Conservation (phyloP, 2,888 invertebrate species). For the Drosophila neotestacea region DNA sequence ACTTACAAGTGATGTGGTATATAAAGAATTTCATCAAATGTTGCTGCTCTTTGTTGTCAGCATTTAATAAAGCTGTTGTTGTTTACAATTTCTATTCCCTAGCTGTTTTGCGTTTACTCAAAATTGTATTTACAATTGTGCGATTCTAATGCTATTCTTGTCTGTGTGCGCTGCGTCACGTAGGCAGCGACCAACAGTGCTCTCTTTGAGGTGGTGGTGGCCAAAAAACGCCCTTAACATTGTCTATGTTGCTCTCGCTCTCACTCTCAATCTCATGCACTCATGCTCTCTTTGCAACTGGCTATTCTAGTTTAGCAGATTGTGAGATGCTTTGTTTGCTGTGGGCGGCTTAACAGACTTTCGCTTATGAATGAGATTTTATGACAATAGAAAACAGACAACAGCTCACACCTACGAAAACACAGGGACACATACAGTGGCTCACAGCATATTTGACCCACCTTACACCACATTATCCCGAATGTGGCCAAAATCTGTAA, state of each 20-base stretch:
- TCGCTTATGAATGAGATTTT: conserved; percentile 51
- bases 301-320: conserved; percentile 34
- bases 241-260: conserved; percentile 22
- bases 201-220: conserved; percentile 9
- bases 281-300: conserved; percentile 13
- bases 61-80: conserved; percentile 19
- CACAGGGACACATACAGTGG: background rate
- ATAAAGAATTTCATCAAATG: conserved; percentile 4
- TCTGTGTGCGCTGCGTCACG: conserved; percentile 63
- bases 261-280: conserved; percentile 28
- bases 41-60: conserved; percentile 15
- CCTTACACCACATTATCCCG: too few relatives aligned
- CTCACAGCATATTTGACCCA: too few relatives aligned
- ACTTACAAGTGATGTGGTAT: conserved; percentile 18
- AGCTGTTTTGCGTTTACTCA: conserved; percentile 27
- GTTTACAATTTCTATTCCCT: conserved; percentile 29
- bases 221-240: conserved; percentile 55
- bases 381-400: conserved; percentile 39
- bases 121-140: conserved; percentile 50
- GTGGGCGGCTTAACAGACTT: conserved; percentile 49
- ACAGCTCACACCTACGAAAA: conserved; percentile 36
- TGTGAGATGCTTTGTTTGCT: conserved; percentile 12
- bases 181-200: conserved; percentile 50
- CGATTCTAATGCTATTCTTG: conserved; percentile 43
- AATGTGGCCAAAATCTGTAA: too few relatives aligned